Conservation (phyloP, 1,140 invertebrate species). For the Dinothrombium tinctorium region DNA sequence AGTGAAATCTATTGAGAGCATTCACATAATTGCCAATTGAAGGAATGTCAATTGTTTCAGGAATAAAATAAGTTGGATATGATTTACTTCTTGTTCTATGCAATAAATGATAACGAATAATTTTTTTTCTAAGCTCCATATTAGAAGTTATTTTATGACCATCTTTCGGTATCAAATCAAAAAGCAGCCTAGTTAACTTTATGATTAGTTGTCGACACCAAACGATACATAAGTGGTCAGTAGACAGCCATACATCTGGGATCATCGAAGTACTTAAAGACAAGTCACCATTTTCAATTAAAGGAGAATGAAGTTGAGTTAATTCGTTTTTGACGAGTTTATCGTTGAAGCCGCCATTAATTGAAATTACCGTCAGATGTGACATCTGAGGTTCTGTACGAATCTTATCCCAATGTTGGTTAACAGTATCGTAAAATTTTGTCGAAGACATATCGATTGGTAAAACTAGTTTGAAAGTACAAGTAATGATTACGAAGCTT, state of each 20-base stretch:
- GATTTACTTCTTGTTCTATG: background rate
- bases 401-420: background rate
- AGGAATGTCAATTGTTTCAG: slow-evolving; percentile 1
- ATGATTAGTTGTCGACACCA: slow-evolving; percentile 11
- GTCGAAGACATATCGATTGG: background rate
- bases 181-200: slow-evolving; percentile 8
- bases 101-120: slow-evolving; percentile 7
- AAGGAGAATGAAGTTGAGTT: background rate
- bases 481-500: too few relatives aligned
- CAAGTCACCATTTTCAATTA: background rate
- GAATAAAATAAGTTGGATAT: slow-evolving; percentile 2
- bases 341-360: slow-evolving; percentile 10
- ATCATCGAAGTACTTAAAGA: slow-evolving; percentile 6
- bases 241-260: slow-evolving; percentile 10
- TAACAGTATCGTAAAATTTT: slow-evolving; percentile 1
- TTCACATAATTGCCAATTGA: background rate
- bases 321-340: slow-evolving; percentile 7
- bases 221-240: slow-evolving; percentile 11
- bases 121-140: background rate
- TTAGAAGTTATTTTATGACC: background rate
- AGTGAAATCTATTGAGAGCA: too few relatives aligned
- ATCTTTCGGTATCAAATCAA: slow-evolving; percentile 5
- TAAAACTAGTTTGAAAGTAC: too few relatives aligned
- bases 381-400: background rate
- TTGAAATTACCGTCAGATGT: slow-evolving; percentile 6